These are phyloP conservation scores for Heteractis magnifica DNA, from an alignment of 92 coral and sea anemone genomes.

Conservation along the genomic window DNA sequence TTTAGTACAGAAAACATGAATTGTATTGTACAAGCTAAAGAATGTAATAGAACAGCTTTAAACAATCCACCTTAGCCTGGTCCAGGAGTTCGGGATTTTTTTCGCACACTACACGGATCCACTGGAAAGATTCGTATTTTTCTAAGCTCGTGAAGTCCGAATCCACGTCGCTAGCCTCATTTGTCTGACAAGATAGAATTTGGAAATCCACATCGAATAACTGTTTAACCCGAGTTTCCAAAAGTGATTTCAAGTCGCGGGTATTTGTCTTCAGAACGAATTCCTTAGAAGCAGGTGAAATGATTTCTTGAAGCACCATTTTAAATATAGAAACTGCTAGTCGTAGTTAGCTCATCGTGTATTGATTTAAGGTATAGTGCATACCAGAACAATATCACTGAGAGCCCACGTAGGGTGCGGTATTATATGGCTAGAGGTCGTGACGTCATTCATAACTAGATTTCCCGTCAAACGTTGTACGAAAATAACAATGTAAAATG, in stretches of 20 bases:
- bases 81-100: constrained; percentile 22
- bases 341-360: constrained; percentile 10
- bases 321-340: constrained; percentile 22
- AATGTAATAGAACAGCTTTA: background rate
- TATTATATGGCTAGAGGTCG: background rate
- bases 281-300: constrained; percentile 18
- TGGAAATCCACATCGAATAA: constrained; percentile 46
- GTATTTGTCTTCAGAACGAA: constrained; percentile 20
- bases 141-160: background rate
- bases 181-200: background rate
- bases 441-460: constrained; percentile 36
- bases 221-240: constrained; percentile 44
- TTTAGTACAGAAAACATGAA: constrained; percentile 18
- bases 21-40: background rate
- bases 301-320: constrained; percentile 31
- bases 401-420: constrained; percentile 41
- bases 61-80: constrained; percentile 40
- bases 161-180: constrained; percentile 1
- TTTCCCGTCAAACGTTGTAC: constrained; percentile 35
- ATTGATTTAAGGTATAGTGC: constrained; percentile 2
- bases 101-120: constrained; percentile 28
- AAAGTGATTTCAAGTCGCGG: constrained; percentile 25
- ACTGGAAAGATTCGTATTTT: constrained; percentile 14
- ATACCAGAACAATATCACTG: constrained; percentile 7
- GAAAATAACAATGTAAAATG: constrained; percentile 16